Percentiles rank a stretch among this genome's conserved stretches.
phyloP scores from a whole-genome alignment of 2,888 invertebrate genomes.

The Andrena camellia region DNA sequence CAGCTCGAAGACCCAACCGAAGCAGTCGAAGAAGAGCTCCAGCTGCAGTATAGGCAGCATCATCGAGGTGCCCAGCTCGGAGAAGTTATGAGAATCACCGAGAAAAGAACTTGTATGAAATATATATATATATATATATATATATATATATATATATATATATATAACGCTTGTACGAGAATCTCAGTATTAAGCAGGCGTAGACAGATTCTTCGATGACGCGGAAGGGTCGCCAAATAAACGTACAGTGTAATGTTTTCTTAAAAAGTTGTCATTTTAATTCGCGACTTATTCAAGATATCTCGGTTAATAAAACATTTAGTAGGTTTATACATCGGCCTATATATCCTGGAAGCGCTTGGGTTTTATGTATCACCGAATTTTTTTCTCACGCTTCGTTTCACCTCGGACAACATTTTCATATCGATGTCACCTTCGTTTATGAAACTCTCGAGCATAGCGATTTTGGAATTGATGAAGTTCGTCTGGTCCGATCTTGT shows the following conservation, averaged over 20 bases:
- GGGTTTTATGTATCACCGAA: slow-evolving; percentile 51
- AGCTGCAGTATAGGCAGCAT: slow-evolving; percentile 82
- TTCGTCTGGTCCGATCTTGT: slow-evolving; percentile 59
- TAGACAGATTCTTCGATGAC: background rate
- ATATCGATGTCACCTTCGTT: slow-evolving; percentile 68
- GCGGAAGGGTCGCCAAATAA: background rate
- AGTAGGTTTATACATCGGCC: background rate
- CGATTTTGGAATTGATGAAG: slow-evolving; percentile 77
- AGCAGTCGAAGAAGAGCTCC: slow-evolving; percentile 78
- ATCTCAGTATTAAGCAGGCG: background rate
- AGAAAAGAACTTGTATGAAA: background rate
- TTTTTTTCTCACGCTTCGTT: slow-evolving; percentile 75
- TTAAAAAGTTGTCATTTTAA: slow-evolving; percentile 10
- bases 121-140: background rate
- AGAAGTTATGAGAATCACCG: slow-evolving; percentile 71
- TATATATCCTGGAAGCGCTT: background rate
- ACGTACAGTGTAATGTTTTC: slow-evolving; percentile 3
- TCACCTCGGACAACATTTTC: slow-evolving; percentile 74
- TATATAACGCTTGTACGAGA: background rate
- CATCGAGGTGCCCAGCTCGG: slow-evolving; percentile 80
- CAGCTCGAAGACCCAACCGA: slow-evolving; percentile 69
- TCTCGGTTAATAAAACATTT: background rate
- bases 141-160: too few species aligned
- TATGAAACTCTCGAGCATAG: slow-evolving; percentile 68
- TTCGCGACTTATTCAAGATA: background rate